Base-by-base conservation (phyloP, 1,140 invertebrate species). In the Nasonia giraulti region DNA sequence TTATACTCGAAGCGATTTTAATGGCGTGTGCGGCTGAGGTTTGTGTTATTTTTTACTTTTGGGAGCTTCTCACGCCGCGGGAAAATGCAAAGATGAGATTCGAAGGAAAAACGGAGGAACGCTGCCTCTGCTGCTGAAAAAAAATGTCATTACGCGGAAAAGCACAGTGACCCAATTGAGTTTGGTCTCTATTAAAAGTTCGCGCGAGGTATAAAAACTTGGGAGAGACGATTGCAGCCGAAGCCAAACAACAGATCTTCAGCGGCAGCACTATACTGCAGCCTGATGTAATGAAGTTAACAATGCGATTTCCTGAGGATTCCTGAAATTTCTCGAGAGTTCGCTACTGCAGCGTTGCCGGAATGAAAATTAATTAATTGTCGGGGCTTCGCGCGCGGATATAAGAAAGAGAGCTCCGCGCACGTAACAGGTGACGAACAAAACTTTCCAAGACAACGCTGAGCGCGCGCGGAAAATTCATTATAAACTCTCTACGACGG, bases 251-350 rank as follows among this genome's bases (percentile, higher is more conserved):
- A 62, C 4, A n/a, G 6, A 17, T 55, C 50, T 55, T 20, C 50
- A 17, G 40, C 33, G 7, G 8, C 8, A 44, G 40, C 33, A 37
- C 33, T 37, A 27, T 27, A 37, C 33, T 37, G 33, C 33, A 37
- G 12, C 17, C 2, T 62, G 55, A 62, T 7, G 14, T 62, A 55
- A 55, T 62, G 17, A n/a, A 62, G 55, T 62, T 62, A n/a, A 62
- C 55, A 88, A 86, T 85, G 86, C 75, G 12, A 83, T 66, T 77
- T 68, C 14, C 74, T 47, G 2, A 8, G 12, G 77, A 40, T 77
- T 68, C 14, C 74, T 69, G 7, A 8, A 40, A 74, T 74, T 37
- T 31, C 27, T 74, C 1, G 20, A 20, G 55, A 74, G 73, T 40
- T 33, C 12, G 71, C 40, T 5, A 33, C 33, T 44, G 40, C 40